Percentiles rank a stretch among this genome's conserved stretches.
These are phyloP conservation scores for Tricholauxania praeusta DNA, from an alignment of 2,888 invertebrate genomes.

Conservation along the genomic window DNA sequence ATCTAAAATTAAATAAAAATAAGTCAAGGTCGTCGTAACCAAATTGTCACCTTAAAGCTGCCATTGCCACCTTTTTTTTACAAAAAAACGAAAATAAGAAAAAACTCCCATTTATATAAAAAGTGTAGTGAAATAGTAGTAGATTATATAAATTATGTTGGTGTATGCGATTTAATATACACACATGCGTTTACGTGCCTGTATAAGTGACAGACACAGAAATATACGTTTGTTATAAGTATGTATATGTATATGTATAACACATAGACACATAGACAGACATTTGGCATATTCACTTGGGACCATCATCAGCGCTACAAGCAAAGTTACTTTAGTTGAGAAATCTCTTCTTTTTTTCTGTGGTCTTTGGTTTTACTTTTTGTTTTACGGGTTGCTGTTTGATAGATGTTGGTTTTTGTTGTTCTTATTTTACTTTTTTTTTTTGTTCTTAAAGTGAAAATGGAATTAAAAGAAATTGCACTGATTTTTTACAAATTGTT, in stretches of 20 bases:
- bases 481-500: too few species aligned
- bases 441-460: too few species aligned
- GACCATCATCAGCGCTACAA: constrained; percentile 27
- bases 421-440: neutral
- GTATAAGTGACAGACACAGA: neutral
- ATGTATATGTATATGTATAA: neutral
- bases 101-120: neutral
- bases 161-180: neutral
- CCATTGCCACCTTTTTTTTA: neutral
- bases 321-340: constrained; percentile 28
- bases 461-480: too few species aligned
- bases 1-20: neutral
- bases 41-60: neutral
- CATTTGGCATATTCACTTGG: constrained; percentile 17
- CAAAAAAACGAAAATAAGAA: neutral
- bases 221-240: neutral
- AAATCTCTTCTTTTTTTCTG: constrained; percentile 14
- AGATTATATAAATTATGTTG: neutral
- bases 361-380: neutral
- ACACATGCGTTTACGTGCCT: neutral
- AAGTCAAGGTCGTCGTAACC: constrained; percentile 22
- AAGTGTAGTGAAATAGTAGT: neutral
- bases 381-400: neutral
- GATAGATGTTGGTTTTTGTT: constrained; percentile 1
- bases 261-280: constrained; percentile 15